Percentiles rank a stretch among this genome's conserved stretches.
Evolutionary conservation across 1,140 invertebrate species (phyloP).

Genomic region (Hyles vespertilio): DNA sequence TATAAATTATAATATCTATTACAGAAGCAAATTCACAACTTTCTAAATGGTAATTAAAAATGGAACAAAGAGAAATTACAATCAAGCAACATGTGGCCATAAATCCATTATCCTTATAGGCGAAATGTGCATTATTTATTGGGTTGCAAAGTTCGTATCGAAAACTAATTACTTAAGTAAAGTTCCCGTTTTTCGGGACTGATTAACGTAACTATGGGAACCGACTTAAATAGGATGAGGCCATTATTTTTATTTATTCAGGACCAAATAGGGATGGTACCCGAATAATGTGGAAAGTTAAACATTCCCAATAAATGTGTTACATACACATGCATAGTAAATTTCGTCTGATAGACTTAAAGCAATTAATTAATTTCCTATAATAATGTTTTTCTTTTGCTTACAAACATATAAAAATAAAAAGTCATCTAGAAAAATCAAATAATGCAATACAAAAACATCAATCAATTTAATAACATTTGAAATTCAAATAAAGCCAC

Average conservation of each 20-base stretch:
- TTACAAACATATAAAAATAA: no score
- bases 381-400: neutral
- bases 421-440: no score
- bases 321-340: neutral
- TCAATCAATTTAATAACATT: no score
- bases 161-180: slow-evolving; percentile 25
- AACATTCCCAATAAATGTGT: neutral
- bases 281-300: neutral
- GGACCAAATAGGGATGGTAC: neutral
- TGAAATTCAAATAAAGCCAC: no score
- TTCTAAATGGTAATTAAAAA: no score
- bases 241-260: neutral
- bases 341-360: neutral
- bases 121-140: slow-evolving; percentile 24
- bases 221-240: neutral
- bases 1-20: no score
- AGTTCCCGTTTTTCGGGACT: slow-evolving; percentile 10
- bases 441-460: no score
- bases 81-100: no score
- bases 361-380: neutral
- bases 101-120: no score
- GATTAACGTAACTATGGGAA: neutral
- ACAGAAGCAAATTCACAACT: no score
- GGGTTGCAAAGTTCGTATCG: slow-evolving; percentile 9
- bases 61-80: no score